Conservation (phyloP, 2,113 vertebrate genomes). For the Corydoras maculifer region DNA sequence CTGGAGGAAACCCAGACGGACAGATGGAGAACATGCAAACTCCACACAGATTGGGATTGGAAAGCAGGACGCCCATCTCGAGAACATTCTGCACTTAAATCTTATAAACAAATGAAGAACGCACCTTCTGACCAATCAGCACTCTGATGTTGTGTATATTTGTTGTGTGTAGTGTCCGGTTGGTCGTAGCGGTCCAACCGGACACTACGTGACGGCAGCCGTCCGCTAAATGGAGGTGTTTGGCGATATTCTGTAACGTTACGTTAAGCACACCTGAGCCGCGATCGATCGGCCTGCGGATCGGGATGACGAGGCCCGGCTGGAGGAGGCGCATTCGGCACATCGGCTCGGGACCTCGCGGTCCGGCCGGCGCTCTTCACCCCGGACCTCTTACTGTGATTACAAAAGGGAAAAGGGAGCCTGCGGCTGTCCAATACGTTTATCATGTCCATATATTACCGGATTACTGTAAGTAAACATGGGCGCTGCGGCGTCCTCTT, state of each 20-base stretch:
- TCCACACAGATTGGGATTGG: no score
- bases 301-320: slow-evolving; percentile 52
- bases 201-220: not conserved
- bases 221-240: slow-evolving; percentile 41
- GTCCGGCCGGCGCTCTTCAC: slow-evolving; percentile 39
- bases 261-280: slow-evolving; percentile 41
- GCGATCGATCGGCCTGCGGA: slow-evolving; percentile 40
- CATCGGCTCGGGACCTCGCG: slow-evolving; percentile 53
- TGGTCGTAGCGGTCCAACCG: no score
- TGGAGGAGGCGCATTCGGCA: slow-evolving; percentile 52
- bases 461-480: slow-evolving; percentile 33
- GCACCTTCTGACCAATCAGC: not conserved
- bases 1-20: no score
- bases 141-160: not conserved
- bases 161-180: no score
- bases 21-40: no score
- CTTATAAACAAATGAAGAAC: not conserved
- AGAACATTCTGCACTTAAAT: no score
- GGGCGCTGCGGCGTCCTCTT: not conserved
- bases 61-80: no score
- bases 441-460: slow-evolving; percentile 38
- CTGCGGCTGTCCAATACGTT: slow-evolving; percentile 50
- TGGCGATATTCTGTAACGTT: slow-evolving; percentile 44
- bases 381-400: slow-evolving; percentile 61
- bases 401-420: slow-evolving; percentile 56